Evolutionary conservation across 2,888 invertebrate species (phyloP), one percentile per base, ranked within the genome.

Genomic region (Luffia ferchaultella): DNA sequence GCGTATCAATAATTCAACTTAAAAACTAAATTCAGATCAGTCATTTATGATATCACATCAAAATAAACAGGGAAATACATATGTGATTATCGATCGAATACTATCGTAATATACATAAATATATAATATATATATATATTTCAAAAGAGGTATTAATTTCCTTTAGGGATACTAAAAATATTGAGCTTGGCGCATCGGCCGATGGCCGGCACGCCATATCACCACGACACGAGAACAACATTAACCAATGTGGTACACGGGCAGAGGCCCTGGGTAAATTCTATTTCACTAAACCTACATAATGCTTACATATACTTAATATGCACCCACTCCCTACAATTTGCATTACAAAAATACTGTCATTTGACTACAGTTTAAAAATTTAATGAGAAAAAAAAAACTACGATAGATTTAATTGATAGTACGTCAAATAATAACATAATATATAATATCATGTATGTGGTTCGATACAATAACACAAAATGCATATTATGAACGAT

Each of bases 31-130:
- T 83, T 84, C 85, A 85, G 85, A 85, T 85, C 85, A 85, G 85
- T 85, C 85, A 80, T 85, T 85, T 83, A 84, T 84, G 85, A 84
- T 86, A 86, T 86, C 86, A 86, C 86, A 86, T 85, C 83, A 84
- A 85, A 85, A 85, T 82, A 85, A 84, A 82, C 76, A 77, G 83
- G 82, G 76, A 77, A 79, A 82, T 83, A 85, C 74, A 82, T 82
- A 79, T 74, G 80, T 79, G 82, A 80, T 80, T 68, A 76, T 77
- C 70, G 76, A 76, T 78, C 77, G 76, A 74, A 74, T 79, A 79
- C 77, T 42, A 76, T 67, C 76, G 75, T 76, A 74, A 65, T 67
- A 74, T 76, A 50, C 46, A 44, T 41, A 48, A 45, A 76, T 70
- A 75, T 73, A 76, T n/a, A n/a, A n/a, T 75, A 54, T 51, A 50